These are phyloP conservation scores for Macropodus opercularis DNA, from an alignment of 2,797 vertebrate genomes.

Conservation along the genomic window DNA sequence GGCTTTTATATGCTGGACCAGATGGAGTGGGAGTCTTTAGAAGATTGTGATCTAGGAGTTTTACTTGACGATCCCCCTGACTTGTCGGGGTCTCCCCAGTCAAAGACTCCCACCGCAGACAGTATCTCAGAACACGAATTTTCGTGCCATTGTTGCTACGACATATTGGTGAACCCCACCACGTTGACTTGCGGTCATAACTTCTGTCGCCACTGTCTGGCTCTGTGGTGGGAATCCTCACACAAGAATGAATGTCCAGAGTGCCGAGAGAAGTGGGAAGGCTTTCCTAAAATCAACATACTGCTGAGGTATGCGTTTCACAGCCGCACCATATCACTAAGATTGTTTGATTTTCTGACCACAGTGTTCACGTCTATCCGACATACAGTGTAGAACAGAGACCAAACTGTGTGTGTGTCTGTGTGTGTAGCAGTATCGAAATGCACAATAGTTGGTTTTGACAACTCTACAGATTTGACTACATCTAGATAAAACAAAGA, in stretches of 20 bases:
- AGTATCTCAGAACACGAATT: slow-evolving; percentile 87
- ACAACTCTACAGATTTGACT: too few species aligned
- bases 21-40: slow-evolving; percentile 79
- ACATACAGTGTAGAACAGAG: slow-evolving; percentile 6
- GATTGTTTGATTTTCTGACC: slow-evolving; percentile 36
- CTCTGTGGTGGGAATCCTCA: slow-evolving; percentile 90
- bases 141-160: slow-evolving; percentile 95
- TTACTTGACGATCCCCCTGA: slow-evolving; percentile 23
- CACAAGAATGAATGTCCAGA: slow-evolving; percentile 93
- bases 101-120: slow-evolving; percentile 14
- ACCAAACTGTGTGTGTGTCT: background rate
- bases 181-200: slow-evolving; percentile 96
- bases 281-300: slow-evolving; percentile 95
- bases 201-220: slow-evolving; percentile 95
- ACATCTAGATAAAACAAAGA: too few species aligned
- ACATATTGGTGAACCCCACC: slow-evolving; percentile 92
- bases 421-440: too few species aligned
- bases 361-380: slow-evolving; percentile 5
- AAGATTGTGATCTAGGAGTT: slow-evolving; percentile 18
- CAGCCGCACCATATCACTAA: slow-evolving; percentile 8
- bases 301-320: slow-evolving; percentile 86
- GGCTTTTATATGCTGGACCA: slow-evolving; percentile 37
- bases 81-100: slow-evolving; percentile 8
- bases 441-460: too few species aligned
- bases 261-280: slow-evolving; percentile 93